Percentiles rank a stretch among this genome's conserved stretches.
Conservation (phyloP, 2,797 vertebrate genomes). For the Chrysolophus pictus region DNA sequence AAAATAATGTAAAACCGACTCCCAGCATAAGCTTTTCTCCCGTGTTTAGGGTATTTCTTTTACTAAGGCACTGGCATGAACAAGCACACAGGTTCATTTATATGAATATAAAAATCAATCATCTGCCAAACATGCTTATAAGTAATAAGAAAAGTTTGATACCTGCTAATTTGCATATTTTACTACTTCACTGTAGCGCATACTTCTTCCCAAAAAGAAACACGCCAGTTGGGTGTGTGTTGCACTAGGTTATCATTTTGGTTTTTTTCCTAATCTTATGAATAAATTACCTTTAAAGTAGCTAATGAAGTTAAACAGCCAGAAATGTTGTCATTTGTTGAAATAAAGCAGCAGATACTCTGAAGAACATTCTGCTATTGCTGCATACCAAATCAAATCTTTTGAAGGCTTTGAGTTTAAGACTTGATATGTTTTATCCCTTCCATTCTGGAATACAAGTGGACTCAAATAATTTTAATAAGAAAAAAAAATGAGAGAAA, state of each 20-base stretch:
- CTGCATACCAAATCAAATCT: background rate
- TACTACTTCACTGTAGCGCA: background rate
- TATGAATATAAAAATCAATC: background rate
- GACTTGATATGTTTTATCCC: background rate
- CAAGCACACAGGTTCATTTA: conserved; percentile 53
- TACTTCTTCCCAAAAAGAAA: background rate
- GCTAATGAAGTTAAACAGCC: background rate
- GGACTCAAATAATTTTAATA: background rate
- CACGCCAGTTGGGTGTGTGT: background rate
- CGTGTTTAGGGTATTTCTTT: background rate
- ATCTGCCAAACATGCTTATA: background rate
- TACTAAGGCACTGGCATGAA: conserved; percentile 82
- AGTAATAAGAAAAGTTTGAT: background rate
- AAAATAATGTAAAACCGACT: background rate
- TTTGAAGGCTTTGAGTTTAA: background rate
- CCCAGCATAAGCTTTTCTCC: background rate
- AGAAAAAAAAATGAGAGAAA: background rate
- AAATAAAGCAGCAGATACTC: conserved; percentile 23
- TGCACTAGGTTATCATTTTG: background rate
- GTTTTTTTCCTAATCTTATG: background rate
- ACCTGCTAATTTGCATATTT: background rate
- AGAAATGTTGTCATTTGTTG: background rate
- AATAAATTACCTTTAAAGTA: background rate
- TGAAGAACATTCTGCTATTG: background rate
- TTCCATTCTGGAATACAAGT: conserved; percentile 56